Evolutionary conservation across 2,888 invertebrate species (phyloP).

Genomic region (Andrena hattorfiana): DNA sequence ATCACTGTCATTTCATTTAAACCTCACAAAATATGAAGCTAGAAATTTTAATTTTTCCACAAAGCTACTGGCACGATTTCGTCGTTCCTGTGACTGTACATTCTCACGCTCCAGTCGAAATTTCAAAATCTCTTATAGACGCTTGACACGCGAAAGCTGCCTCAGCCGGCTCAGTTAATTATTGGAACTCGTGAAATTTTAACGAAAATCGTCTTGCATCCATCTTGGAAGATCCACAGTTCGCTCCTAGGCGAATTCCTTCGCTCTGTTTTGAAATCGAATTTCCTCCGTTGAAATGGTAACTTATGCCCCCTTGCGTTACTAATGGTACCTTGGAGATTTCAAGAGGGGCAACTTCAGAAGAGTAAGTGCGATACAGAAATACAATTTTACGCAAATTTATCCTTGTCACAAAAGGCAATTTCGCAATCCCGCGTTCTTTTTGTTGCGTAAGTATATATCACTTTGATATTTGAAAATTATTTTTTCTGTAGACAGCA

Average conservation of each 20-base stretch:
- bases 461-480: neutral
- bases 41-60: slow-evolving; percentile 7
- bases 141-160: slow-evolving; percentile 6
- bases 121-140: neutral
- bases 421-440: neutral
- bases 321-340: slow-evolving; percentile 11
- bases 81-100: neutral
- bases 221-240: neutral
- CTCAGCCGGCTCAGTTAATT: slow-evolving; percentile 8
- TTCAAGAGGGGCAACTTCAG: neutral
- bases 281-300: neutral
- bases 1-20: neutral
- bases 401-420: neutral
- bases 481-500: neutral
- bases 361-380: slow-evolving; percentile 5
- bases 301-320: neutral
- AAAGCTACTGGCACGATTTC: neutral
- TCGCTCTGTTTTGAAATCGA: neutral
- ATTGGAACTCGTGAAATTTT: slow-evolving; percentile 8
- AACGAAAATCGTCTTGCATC: neutral
- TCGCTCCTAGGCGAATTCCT: slow-evolving; percentile 1
- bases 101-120: slow-evolving; percentile 2
- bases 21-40: neutral
- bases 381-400: neutral
- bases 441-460: neutral